Evolutionary conservation across 1,140 invertebrate species (phyloP).

Genomic region (Caenorhabditis brenneri): DNA sequence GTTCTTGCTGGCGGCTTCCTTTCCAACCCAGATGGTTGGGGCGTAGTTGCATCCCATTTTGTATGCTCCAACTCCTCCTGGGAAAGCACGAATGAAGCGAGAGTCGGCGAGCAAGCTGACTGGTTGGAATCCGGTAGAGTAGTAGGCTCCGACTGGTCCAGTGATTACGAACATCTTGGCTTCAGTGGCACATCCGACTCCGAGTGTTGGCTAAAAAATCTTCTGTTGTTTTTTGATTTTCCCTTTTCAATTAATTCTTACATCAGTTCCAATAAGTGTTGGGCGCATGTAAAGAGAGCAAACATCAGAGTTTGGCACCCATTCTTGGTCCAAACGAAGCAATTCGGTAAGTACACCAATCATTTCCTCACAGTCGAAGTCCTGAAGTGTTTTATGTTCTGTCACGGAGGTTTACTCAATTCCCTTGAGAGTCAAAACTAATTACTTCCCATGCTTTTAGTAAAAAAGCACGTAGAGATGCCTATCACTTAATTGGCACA

Average conservation of each 20-base stretch:
- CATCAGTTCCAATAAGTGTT: conserved; percentile 93
- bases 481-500: not conserved
- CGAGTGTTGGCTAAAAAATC: conserved; percentile 82
- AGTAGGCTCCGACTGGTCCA: conserved; percentile 91
- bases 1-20: conserved; percentile 80
- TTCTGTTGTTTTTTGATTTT: not conserved
- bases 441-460: conserved; percentile 22
- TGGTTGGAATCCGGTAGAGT: conserved; percentile 79
- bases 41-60: conserved; percentile 88
- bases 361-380: conserved; percentile 86
- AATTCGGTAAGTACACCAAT: conserved; percentile 85
- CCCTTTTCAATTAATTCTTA: conserved; percentile 74
- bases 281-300: conserved; percentile 92
- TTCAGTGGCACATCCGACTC: conserved; percentile 82
- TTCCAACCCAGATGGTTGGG: conserved; percentile 75
- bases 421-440: conserved; percentile 19
- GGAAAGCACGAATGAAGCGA: conserved; percentile 85
- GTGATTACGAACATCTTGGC: conserved; percentile 87
- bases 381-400: conserved; percentile 70
- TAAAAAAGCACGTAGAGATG: conserved; percentile 2
- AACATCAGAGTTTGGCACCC: conserved; percentile 86
- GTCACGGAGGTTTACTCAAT: not conserved
- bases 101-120: conserved; percentile 83
- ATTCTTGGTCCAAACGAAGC: conserved; percentile 90
- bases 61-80: conserved; percentile 88